Evolutionary conservation across 2,888 invertebrate species (phyloP), one percentile per base, ranked within the genome.

Genomic region (Plutella xylostella): DNA sequence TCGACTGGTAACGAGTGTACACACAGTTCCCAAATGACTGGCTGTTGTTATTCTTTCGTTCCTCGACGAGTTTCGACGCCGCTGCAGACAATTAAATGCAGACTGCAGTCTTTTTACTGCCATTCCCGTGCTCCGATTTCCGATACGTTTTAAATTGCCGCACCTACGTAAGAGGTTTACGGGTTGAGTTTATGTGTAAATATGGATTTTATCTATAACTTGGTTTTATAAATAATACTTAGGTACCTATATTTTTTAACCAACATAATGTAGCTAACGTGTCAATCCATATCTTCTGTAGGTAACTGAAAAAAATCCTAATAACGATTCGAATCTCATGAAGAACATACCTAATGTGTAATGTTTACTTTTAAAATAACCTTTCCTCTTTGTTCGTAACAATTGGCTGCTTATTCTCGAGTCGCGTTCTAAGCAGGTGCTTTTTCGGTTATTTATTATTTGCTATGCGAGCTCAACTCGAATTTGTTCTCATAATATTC

Each of bases 401-500:
- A n/a, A n/a, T n/a, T n/a, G n/a, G n/a, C n/a, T n/a, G n/a, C n/a
- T n/a, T n/a, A n/a, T n/a, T n/a, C n/a, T n/a, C n/a, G n/a, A n/a
- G n/a, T n/a, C n/a, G n/a, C n/a, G n/a, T n/a, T n/a, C n/a, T n/a
- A n/a, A n/a, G n/a, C n/a, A n/a, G n/a, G n/a, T n/a, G n/a, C n/a
- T n/a, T n/a, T n/a, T n/a, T n/a, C n/a, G n/a, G n/a, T n/a, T n/a
- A n/a, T n/a, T n/a, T n/a, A n/a, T n/a, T n/a, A n/a, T n/a, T n/a
- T n/a, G n/a, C n/a, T n/a, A n/a, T n/a, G n/a, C 80, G 80, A 79
- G 80, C 78, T 78, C 77, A 74, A 71, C 74, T 65, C 70, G 75
- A 82, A 80, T 82, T 82, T 82, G 82, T 82, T 80, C 78, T 76
- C 82, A 79, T 80, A 82, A 82, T 80, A 82, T 80, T 80, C 25